phyloP scores from a whole-genome alignment of 2,113 vertebrate species.

The Misgurnus anguillicaudatus region DNA sequence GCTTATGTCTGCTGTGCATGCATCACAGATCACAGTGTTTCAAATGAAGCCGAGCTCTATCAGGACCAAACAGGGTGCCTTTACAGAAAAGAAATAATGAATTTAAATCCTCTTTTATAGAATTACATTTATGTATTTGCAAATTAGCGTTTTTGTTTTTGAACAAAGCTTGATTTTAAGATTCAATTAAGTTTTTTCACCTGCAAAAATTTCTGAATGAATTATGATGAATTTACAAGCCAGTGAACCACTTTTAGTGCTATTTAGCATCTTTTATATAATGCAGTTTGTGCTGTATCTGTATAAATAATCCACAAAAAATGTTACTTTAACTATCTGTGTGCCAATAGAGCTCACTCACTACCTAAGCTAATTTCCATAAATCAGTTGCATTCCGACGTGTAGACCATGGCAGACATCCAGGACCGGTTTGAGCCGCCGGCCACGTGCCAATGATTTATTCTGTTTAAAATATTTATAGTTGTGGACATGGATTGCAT shows the following conservation, averaged over 20 bases:
- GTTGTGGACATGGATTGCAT: neutral
- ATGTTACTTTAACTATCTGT: too few relatives aligned
- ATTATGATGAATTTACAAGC: too few relatives aligned
- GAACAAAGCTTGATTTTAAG: too few relatives aligned
- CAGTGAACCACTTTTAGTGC: too few relatives aligned
- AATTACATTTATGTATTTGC: slow-evolving; percentile 59
- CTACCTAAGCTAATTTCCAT: too few relatives aligned
- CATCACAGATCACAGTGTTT: slow-evolving; percentile 61
- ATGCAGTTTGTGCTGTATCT: too few relatives aligned
- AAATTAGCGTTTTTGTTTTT: too few relatives aligned
- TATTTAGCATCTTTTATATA: too few relatives aligned
- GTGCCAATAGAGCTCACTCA: too few relatives aligned
- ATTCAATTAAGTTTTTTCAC: too few relatives aligned
- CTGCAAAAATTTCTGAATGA: too few relatives aligned
- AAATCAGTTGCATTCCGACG: slow-evolving; percentile 6
- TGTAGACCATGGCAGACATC: slow-evolving; percentile 26
- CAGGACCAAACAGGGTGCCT: slow-evolving; percentile 61
- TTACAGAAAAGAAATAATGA: slow-evolving; percentile 49
- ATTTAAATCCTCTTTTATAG: slow-evolving; percentile 64
- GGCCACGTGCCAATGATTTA: slow-evolving; percentile 9
- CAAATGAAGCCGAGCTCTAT: slow-evolving; percentile 56
- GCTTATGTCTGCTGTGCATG: slow-evolving; percentile 19
- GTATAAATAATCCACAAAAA: too few relatives aligned
- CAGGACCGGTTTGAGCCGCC: neutral
- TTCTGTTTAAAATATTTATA: neutral